Evolutionary conservation across 2,888 invertebrate species (phyloP).

Genomic region (Dasysyrphus tricinctus): DNA sequence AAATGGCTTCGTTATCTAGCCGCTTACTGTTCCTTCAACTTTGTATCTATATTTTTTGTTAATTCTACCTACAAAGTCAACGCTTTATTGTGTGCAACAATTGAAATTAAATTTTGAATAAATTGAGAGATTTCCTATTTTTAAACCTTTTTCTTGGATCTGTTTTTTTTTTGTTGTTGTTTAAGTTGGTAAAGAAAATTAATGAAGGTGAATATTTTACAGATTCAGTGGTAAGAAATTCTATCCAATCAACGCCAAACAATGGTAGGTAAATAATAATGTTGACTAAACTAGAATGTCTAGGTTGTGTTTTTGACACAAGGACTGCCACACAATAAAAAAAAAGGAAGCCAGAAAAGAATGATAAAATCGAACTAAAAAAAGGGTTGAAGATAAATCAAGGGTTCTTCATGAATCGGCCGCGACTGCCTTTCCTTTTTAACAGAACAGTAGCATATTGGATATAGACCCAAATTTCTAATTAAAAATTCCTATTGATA

Average conservation of each 20-base stretch:
- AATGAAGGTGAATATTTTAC: slow-evolving; percentile 56
- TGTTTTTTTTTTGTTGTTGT: neutral
- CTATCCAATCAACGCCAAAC: slow-evolving; percentile 67
- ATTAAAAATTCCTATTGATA: slow-evolving; percentile 65
- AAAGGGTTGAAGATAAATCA: neutral
- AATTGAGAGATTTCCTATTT: slow-evolving; percentile 6
- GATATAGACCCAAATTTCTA: slow-evolving; percentile 41
- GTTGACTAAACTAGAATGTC: slow-evolving; percentile 17
- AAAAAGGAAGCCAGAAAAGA: slow-evolving; percentile 30
- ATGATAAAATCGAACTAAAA: slow-evolving; percentile 21
- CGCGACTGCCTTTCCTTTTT: neutral
- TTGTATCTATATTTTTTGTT: neutral
- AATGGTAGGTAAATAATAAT: slow-evolving; percentile 59
- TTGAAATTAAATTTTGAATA: slow-evolving; percentile 50
- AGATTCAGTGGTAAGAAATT: slow-evolving; percentile 25
- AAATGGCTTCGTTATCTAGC: neutral
- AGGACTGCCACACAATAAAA: slow-evolving; percentile 42
- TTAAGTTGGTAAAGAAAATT: slow-evolving; percentile 15
- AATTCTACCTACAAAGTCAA: slow-evolving; percentile 24
- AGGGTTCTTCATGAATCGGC: slow-evolving; percentile 21
- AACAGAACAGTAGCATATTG: neutral
- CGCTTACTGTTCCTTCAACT: too few species aligned
- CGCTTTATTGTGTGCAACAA: slow-evolving; percentile 58
- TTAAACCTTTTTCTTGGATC: slow-evolving; percentile 24
- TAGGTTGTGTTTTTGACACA: slow-evolving; percentile 61